Base-by-base conservation (phyloP, 2,888 invertebrate species). In the Calameuta idolon region DNA sequence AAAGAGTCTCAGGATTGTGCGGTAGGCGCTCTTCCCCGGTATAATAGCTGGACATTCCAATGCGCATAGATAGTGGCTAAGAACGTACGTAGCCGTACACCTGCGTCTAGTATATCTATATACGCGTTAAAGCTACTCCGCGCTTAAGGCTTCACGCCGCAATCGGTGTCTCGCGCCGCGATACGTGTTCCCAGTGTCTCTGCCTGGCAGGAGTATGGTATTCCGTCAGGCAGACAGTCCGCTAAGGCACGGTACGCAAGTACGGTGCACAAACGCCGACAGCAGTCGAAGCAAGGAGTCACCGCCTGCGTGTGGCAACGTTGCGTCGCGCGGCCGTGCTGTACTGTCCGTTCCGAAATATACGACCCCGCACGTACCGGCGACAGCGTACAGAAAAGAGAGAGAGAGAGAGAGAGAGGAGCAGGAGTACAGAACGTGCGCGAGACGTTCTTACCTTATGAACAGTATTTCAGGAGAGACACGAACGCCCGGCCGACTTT, bases 331-430 rank as follows among this genome's bases (percentile, higher is more conserved):
- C 55, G 9, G 55, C 55, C 23, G 55, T 55, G 23, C 55, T 55
- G 55, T 55, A 55, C 55, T 55, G 23, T 23, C 55, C 55, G 23
- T 55, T 55, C 23, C 55, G 55, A 23, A 55, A 55, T 55, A 55
- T 55, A 55, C 55, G 55, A 55, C 55, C 23, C 55, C 23, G 23
- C 23, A 23, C 2, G 55, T n/a, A 33, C 74, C 15, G 30, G 2
- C 37, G 30, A 12, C 31, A 33, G 35, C 15, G 35, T 30, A 30
- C 31, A 34, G 35, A 15, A 34, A 3, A 74, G 23, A 34, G 35
- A n/a, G 34, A 30, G 1, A n/a, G 35, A 33, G 74, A 30, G 74
- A 34, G 12, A 73, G 73, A 73, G 69, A 77, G 74, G 73, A 23
- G 15, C 30, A 11, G 74, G n/a, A 34, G 12, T 12, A 30, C 35